Evolutionary conservation across 1,140 invertebrate genomes (phyloP).

Genomic region (Orchesella cincta): DNA sequence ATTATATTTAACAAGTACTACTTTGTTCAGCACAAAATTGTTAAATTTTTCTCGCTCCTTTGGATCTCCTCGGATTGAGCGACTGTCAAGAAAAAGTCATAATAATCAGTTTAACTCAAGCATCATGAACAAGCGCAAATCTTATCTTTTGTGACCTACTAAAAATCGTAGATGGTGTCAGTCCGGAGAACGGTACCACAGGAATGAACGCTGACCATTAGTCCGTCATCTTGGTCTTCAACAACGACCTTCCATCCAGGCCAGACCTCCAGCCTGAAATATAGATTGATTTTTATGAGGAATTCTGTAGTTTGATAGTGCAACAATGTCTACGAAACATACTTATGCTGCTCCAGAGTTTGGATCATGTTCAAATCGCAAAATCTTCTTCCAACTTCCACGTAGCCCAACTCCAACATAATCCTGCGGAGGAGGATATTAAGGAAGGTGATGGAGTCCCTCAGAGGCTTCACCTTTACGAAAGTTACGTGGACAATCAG

Average conservation of each 20-base stretch:
- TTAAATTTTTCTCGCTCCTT: slow-evolving; percentile 57
- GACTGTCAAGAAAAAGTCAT: background rate
- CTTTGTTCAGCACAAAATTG: slow-evolving; percentile 65
- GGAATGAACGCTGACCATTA: background rate
- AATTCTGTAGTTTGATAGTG: too few species aligned
- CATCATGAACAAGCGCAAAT: too few species aligned
- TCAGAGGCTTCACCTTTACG: background rate
- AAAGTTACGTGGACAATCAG: background rate
- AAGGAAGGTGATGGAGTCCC: background rate
- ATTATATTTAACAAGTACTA: slow-evolving; percentile 88
- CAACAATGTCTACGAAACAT: too few species aligned
- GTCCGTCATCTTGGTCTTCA: background rate
- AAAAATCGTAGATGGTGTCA: background rate
- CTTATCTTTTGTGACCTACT: too few species aligned
- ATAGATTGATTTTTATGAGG: too few species aligned
- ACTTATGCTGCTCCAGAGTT: background rate
- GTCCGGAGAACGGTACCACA: background rate
- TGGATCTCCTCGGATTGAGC: background rate
- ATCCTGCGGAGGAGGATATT: background rate
- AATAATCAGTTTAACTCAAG: too few species aligned
- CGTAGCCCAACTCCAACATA: background rate
- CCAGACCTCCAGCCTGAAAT: background rate
- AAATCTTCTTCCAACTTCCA: background rate
- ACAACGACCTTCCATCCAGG: background rate
- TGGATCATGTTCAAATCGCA: background rate